Conservation (phyloP, 23 tunicate species). For the Pegea sp. region DNA sequence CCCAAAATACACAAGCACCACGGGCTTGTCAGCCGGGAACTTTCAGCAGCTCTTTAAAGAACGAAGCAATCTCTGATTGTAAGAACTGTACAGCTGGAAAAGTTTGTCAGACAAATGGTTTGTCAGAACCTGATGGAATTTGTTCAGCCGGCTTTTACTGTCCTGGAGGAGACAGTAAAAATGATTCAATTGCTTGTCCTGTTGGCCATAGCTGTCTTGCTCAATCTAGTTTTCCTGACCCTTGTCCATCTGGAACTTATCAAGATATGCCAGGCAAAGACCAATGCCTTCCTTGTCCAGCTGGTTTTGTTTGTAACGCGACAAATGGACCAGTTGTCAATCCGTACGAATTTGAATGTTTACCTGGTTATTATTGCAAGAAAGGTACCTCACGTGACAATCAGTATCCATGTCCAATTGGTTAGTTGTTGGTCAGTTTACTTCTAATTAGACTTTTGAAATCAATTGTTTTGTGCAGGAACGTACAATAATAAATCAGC, state of each 20-base stretch:
- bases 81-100: conserved; percentile 35
- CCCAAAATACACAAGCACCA: conserved; percentile 19
- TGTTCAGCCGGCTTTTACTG: conserved; percentile 79
- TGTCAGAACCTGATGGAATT: conserved; percentile 21
- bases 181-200: conserved; percentile 26
- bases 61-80: conserved; percentile 25
- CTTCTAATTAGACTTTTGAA: no score
- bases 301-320: conserved; percentile 60
- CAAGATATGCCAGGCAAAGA: conserved; percentile 18
- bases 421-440: conserved; percentile 14
- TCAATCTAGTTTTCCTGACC: conserved; percentile 7
- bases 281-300: conserved; percentile 56
- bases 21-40: conserved; percentile 51
- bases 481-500: conserved; percentile 61
- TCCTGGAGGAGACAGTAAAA: conserved; percentile 45
- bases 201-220: conserved; percentile 46
- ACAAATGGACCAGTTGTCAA: conserved; percentile 36
- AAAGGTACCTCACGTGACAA: conserved; percentile 47
- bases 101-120: conserved; percentile 31
- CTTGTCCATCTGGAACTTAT: conserved; percentile 65
- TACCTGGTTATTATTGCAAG: conserved; percentile 61
- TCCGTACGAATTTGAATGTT: conserved; percentile 33
- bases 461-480: conserved; percentile 30
- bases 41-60: conserved; percentile 8
- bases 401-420: conserved; percentile 49